A percentile compares a stretch with the other conserved stretches of the same genome.
Evolutionary conservation across 2,797 vertebrate genomes (phyloP).

Genomic region (Semaprochilodus insignis): DNA sequence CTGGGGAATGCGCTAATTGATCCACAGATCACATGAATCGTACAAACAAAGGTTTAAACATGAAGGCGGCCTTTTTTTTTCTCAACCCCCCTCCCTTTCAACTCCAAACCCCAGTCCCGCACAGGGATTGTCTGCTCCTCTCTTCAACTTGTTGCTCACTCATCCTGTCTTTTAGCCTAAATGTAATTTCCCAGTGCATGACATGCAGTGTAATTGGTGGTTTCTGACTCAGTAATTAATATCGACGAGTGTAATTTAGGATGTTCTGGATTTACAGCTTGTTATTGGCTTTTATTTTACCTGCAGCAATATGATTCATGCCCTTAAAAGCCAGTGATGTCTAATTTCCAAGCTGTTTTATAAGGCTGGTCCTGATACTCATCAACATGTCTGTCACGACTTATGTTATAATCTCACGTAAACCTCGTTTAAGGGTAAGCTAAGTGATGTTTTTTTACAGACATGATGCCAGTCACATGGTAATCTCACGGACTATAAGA

Average conservation of each 20-base stretch:
- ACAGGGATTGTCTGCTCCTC: slow-evolving; percentile 10
- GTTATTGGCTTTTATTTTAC: slow-evolving; percentile 61
- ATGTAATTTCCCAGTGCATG: slow-evolving; percentile 50
- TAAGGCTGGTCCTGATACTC: slow-evolving; percentile 35
- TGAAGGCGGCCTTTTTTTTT: slow-evolving; percentile 41
- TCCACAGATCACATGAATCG: slow-evolving; percentile 70
- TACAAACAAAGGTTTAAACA: slow-evolving; percentile 62
- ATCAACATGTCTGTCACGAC: slow-evolving; percentile 28
- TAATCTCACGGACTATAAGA: not conserved
- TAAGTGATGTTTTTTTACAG: not conserved
- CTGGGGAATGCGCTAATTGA: slow-evolving; percentile 78
- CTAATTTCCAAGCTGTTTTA: slow-evolving; percentile 29
- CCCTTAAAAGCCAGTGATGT: slow-evolving; percentile 46
- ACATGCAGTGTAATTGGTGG: slow-evolving; percentile 70
- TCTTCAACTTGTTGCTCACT: slow-evolving; percentile 31
- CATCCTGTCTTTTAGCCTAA: slow-evolving; percentile 34
- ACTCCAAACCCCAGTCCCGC: slow-evolving; percentile 21
- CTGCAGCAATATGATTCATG: slow-evolving; percentile 54
- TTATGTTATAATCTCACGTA: slow-evolving; percentile 22
- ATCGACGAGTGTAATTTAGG: slow-evolving; percentile 74
- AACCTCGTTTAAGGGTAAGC: not conserved
- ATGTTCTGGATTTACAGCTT: slow-evolving; percentile 67
- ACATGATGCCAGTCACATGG: not conserved
- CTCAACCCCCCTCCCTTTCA: slow-evolving; percentile 23
- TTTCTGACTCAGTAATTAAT: slow-evolving; percentile 74